Evolutionary conservation across 2,888 invertebrate species (phyloP), one percentile per base, ranked within the genome.

Genomic region (Cylindroiulus punctatus): DNA sequence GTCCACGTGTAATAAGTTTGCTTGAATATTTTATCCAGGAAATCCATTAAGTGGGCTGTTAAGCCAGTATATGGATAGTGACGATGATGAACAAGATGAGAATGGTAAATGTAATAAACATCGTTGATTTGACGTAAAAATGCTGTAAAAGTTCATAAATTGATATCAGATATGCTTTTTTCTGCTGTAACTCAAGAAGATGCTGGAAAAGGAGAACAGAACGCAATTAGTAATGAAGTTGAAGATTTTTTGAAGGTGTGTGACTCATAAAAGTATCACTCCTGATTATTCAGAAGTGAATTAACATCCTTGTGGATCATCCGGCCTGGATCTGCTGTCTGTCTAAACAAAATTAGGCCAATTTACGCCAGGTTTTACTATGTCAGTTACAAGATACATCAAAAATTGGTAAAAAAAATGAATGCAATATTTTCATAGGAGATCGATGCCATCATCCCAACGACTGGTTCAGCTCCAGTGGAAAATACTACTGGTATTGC

Each of bases 31-130:
- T 83, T 22, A 22, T 47, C 19, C 22, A 84, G 84, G 47, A 47
- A 87, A 87, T 81, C 85, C 87, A 26, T 52, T 87, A 22, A 85
- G 87, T 83, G 87, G 87, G 17, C 40, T 85, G 14, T 30, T 87
- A 8, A 85, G 87, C 81, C 87, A 87, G 4, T 87, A 87, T 40
- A 87, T 87, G 87, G 87, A 87, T 81, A 85, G 87, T 52, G 87
- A 87, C 12, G 86, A 86, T 65, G 87, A 87, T 12, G 87, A 85
- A 26, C 52, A 84, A 17, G 82, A 83, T 10, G 85, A 82, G 17
- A 85, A 19, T 81, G 81, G 65, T 65, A 65, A n/a, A 7, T 52
- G n/a, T 26, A 57, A 8, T 1, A 5, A 65, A n/a, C n/a, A n/a
- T n/a, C n/a, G n/a, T n/a, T n/a, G n/a, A 4, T 26, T 65, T 65